Conservation (phyloP, 30 jellyfish, hydroid and myxozoan genomes). For the Pelagia noctiluca region DNA sequence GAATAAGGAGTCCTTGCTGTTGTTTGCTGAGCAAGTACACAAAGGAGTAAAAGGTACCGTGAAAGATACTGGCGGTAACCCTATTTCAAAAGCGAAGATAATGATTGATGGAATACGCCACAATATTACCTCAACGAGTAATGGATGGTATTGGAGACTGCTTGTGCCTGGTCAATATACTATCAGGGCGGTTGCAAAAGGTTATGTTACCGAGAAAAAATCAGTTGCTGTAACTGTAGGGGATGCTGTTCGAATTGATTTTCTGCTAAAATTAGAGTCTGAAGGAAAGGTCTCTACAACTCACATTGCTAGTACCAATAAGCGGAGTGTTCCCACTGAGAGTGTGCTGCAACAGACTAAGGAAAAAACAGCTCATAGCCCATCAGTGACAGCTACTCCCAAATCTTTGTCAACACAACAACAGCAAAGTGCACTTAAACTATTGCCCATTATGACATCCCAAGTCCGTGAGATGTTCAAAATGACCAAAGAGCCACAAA, state of each 20-base stretch:
- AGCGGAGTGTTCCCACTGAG: not conserved
- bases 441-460: slow-evolving; percentile 77
- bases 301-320: not conserved
- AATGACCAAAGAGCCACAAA: slow-evolving; percentile 66
- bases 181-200: slow-evolving; percentile 73
- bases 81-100: slow-evolving; percentile 75
- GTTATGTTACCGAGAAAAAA: slow-evolving; percentile 36
- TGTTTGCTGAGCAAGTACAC: slow-evolving; percentile 91
- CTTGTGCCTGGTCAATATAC: slow-evolving; percentile 90
- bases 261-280: slow-evolving; percentile 45
- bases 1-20: slow-evolving; percentile 84
- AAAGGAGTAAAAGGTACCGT: slow-evolving; percentile 93
- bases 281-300: not conserved
- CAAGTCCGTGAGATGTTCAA: slow-evolving; percentile 76
- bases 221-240: slow-evolving; percentile 57
- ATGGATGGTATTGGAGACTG: slow-evolving; percentile 99
- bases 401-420: not conserved
- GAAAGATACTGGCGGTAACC: slow-evolving; percentile 61
- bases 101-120: slow-evolving; percentile 83
- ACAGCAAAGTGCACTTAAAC: not conserved
- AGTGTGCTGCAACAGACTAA: too few relatives aligned
- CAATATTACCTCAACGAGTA: slow-evolving; percentile 62
- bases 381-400: not conserved
- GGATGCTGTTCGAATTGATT: slow-evolving; percentile 66
- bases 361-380: slow-evolving; percentile 33